These are phyloP conservation scores for Macaria notata DNA, from an alignment of 2,888 invertebrate genomes.

Conservation along the genomic window DNA sequence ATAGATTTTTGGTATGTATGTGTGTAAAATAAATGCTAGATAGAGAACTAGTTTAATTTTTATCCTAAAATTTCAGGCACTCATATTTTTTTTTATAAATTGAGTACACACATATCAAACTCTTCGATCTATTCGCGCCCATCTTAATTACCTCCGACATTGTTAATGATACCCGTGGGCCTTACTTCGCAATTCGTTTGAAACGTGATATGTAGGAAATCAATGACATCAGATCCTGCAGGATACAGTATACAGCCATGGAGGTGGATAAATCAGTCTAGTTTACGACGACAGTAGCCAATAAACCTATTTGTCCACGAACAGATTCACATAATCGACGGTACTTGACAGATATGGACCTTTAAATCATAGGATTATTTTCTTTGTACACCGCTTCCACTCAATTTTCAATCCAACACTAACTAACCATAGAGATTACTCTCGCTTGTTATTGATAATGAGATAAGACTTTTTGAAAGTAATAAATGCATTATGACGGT, in stretches of 20 bases:
- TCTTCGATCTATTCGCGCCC: not conserved
- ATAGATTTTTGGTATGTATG: no score
- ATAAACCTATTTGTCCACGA: constrained; percentile 77
- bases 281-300: constrained; percentile 70
- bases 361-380: constrained; percentile 71
- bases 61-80: no score
- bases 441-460: constrained; percentile 13
- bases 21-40: no score
- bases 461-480: constrained; percentile 45
- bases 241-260: constrained; percentile 44
- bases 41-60: no score
- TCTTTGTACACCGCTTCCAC: constrained; percentile 47
- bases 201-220: constrained; percentile 41
- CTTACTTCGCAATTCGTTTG: constrained; percentile 6
- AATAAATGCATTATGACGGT: constrained; percentile 51
- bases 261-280: constrained; percentile 61
- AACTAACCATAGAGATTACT: constrained; percentile 30
- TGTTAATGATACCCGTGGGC: not conserved
- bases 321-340: constrained; percentile 70
- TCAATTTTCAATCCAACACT: constrained; percentile 28
- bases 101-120: no score
- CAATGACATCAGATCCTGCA: constrained; percentile 47
- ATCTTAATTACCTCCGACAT: not conserved
- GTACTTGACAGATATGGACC: constrained; percentile 67
- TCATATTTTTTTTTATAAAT: no score